Percentiles rank a stretch among this genome's conserved stretches.
phyloP scores from a whole-genome alignment of 2,888 invertebrate genomes.

The Entomobrya multifasciata region DNA sequence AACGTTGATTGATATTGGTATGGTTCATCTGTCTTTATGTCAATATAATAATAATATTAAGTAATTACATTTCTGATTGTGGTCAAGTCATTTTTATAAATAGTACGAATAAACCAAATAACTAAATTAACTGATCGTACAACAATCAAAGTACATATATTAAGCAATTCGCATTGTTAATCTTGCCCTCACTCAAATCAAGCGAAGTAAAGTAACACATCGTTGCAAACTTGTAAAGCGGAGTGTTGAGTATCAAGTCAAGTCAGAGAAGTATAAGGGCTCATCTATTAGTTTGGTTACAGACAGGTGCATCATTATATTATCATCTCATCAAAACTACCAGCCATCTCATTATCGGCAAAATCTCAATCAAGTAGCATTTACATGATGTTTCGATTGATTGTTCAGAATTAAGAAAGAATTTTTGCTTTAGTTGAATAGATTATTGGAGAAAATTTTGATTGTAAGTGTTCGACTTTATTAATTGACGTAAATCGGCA shows the following conservation, averaged over 20 bases:
- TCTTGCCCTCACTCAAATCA: too few relatives aligned
- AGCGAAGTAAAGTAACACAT: too few relatives aligned
- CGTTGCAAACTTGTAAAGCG: too few relatives aligned
- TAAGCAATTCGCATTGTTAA: too few relatives aligned
- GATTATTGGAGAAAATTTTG: slow-evolving; percentile 46
- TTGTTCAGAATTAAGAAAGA: background rate
- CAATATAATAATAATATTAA: slow-evolving; percentile 58
- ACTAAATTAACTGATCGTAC: background rate
- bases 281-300: too few relatives aligned
- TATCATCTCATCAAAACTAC: slow-evolving; percentile 8
- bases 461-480: slow-evolving; percentile 57
- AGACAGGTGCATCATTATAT: too few relatives aligned
- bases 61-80: slow-evolving; percentile 55
- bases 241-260: too few relatives aligned
- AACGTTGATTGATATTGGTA: too few relatives aligned
- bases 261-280: too few relatives aligned
- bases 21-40: too few relatives aligned
- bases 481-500: slow-evolving; percentile 55
- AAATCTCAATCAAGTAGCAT: slow-evolving; percentile 53
- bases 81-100: slow-evolving; percentile 16
- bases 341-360: slow-evolving; percentile 53
- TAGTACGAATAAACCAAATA: background rate
- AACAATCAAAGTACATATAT: background rate
- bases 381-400: slow-evolving; percentile 30
- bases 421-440: slow-evolving; percentile 36